A percentile compares a stretch with the other conserved stretches of the same genome.
phyloP scores from a whole-genome alignment of 2,797 vertebrate genomes.

The Siniperca undulata region DNA sequence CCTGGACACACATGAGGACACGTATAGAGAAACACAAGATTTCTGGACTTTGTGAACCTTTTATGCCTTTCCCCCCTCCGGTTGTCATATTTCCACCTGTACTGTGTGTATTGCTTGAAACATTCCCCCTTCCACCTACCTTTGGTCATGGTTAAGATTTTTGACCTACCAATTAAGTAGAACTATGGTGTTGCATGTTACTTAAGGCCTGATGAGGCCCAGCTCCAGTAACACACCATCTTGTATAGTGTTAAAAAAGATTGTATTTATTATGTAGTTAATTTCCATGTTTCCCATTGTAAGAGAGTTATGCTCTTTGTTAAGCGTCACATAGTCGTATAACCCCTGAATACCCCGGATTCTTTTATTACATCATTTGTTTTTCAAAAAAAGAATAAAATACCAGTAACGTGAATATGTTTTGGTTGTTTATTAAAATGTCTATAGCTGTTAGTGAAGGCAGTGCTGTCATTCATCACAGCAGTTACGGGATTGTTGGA shows the following conservation, averaged over 20 bases:
- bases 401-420: conserved; percentile 15
- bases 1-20: conserved; percentile 40
- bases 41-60: conserved; percentile 66
- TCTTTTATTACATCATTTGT: conserved; percentile 78
- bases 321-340: conserved; percentile 39
- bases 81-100: conserved; percentile 64
- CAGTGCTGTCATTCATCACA: neutral
- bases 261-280: conserved; percentile 81
- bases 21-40: conserved; percentile 44
- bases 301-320: conserved; percentile 50
- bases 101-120: conserved; percentile 64
- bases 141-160: conserved; percentile 39
- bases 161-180: conserved; percentile 43
- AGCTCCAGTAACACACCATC: conserved; percentile 53
- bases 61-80: conserved; percentile 15
- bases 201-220: conserved; percentile 20
- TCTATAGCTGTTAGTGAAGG: neutral
- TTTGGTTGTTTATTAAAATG: conserved; percentile 20
- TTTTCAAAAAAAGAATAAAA: conserved; percentile 80
- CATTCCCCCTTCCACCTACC: conserved; percentile 55
- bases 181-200: conserved; percentile 58
- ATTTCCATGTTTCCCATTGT: conserved; percentile 53
- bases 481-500: neutral
- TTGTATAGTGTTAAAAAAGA: conserved; percentile 75
- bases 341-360: conserved; percentile 33